Conservation (phyloP, 2,113 vertebrate species). For the Orycteropus afer region DNA sequence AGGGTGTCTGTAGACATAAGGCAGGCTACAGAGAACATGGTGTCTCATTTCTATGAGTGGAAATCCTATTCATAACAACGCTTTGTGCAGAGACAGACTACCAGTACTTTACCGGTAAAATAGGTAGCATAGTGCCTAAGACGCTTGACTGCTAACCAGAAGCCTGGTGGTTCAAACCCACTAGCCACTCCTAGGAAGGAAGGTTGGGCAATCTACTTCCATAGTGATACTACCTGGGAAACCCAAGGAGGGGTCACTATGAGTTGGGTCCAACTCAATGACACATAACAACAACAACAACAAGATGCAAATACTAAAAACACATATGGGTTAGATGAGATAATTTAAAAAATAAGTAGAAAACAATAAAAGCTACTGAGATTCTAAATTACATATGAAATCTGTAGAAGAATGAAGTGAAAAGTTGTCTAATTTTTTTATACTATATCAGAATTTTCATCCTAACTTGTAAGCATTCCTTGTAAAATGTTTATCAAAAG, state of each 20-base stretch:
- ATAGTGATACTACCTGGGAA: too few species aligned
- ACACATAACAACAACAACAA: too few species aligned
- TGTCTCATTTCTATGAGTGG: neutral
- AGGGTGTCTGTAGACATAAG: constrained; percentile 28
- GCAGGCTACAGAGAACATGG: neutral
- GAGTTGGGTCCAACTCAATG: too few species aligned
- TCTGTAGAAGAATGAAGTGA: neutral
- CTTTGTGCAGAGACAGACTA: neutral
- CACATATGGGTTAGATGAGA: neutral
- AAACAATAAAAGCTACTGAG: constrained; percentile 34
- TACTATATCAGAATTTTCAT: constrained; percentile 24
- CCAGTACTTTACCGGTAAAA: neutral
- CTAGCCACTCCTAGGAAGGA: too few species aligned
- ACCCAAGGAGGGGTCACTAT: too few species aligned
- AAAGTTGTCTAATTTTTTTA: constrained; percentile 37
- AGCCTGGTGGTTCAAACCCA: too few species aligned
- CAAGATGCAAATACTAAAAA: constrained; percentile 22
- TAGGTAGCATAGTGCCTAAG: too few species aligned
- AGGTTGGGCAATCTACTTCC: too few species aligned
- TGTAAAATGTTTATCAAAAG: constrained; percentile 14
- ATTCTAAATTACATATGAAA: constrained; percentile 23
- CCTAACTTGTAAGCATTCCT: neutral
- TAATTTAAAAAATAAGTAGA: neutral
- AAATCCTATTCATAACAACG: neutral
- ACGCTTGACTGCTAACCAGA: too few species aligned